Evolutionary conservation across 2,888 invertebrate species (phyloP).

Genomic region (Prostheceraeus crozeri): DNA sequence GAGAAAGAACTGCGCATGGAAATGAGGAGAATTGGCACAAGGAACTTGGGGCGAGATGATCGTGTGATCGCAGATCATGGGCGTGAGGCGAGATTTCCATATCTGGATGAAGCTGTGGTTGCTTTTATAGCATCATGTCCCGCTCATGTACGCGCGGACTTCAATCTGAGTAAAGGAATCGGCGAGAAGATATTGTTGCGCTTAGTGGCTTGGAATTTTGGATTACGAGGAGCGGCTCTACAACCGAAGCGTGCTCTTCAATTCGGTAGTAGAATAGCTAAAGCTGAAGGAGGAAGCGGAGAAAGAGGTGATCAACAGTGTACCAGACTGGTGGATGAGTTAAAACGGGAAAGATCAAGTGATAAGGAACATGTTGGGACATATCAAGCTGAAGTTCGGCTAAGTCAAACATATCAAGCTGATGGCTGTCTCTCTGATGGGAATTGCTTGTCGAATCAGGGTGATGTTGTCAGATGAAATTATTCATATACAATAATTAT

Average conservation of each 20-base stretch:
- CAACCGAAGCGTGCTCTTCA: slow-evolving; percentile 88
- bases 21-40: slow-evolving; percentile 72
- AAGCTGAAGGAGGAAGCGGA: slow-evolving; percentile 60
- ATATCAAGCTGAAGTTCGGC: too few relatives aligned
- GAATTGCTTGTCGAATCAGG: too few relatives aligned
- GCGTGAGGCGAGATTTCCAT: slow-evolving; percentile 65
- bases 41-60: slow-evolving; percentile 91
- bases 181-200: slow-evolving; percentile 89
- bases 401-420: too few relatives aligned
- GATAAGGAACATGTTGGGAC: too few relatives aligned
- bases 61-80: slow-evolving; percentile 78
- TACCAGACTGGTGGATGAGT: not conserved
- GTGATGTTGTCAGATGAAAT: too few relatives aligned
- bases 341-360: too few relatives aligned
- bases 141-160: slow-evolving; percentile 49
- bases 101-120: slow-evolving; percentile 62
- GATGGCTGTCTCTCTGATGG: too few relatives aligned
- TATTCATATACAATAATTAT: too few relatives aligned
- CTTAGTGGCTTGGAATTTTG: slow-evolving; percentile 52
- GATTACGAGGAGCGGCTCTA: slow-evolving; percentile 58
- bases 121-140: slow-evolving; percentile 59
- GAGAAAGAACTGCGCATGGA: slow-evolving; percentile 67
- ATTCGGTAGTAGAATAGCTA: slow-evolving; percentile 86
- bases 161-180: slow-evolving; percentile 62
- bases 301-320: not conserved